Base-by-base conservation (phyloP, 2,113 vertebrate genomes). In the Tenebrosternarchus preto region DNA sequence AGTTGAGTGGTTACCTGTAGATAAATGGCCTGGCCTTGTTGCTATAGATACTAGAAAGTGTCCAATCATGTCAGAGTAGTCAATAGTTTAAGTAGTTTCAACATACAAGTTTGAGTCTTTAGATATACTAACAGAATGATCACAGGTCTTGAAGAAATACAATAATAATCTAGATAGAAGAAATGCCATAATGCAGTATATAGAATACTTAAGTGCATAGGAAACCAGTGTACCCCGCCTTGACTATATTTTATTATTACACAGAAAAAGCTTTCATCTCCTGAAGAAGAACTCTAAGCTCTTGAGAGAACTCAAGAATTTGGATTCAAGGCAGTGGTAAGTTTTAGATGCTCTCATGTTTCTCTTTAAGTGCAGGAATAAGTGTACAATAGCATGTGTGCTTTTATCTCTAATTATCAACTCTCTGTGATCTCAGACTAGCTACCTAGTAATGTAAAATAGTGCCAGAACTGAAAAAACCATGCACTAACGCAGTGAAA, bases 221-320 rank as follows among this genome's bases (percentile, higher is more conserved):
- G 16, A 29, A 63, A 31, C 60, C 11, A 17, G 29, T 22, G 4
- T 2, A 53, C 6, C 59, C n/a, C 84, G 4, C 56, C 17, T 2
- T 80, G 19, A 73, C 83, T 72, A 17, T 29, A 29, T 55, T 24
- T 85, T 16, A 64, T 76, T 80, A 77, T 82, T 80, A 1, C 87
- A 87, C 59, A 99, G 97, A 82, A 98, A 98, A 91, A 98, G 93
- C 88, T 99, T 99, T 88, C 96, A 99, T 87, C 91, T 99, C 76
- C 92, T 99, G 82, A 99, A 99, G 94, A 99, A 99, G 92, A 99
- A 99, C 84, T 95, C 96, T 29, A 99, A 99, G 90, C 93, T 99
- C 64, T 89, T 99, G 87, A 93, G 98, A 88, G 98, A 99, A 77
- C 90, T 99, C 84, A 99, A 99, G 92, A 97, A 99, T 90, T 91